These are phyloP conservation scores for Platycheirus rosarum DNA, from an alignment of 2,888 invertebrate species.

Conservation along the genomic window DNA sequence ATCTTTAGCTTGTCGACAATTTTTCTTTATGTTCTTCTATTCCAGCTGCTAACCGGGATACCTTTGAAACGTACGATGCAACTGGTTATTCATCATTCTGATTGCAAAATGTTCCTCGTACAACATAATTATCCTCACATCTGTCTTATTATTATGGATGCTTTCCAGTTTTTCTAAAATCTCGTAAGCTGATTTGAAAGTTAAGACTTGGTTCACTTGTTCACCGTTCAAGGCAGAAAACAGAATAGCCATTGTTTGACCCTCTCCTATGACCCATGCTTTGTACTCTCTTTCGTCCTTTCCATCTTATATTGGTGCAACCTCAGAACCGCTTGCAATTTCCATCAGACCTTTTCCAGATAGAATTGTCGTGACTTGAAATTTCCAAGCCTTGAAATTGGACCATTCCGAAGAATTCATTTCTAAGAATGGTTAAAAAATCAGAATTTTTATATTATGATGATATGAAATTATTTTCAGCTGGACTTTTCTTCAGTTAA, in stretches of 20 bases:
- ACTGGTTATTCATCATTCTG: constrained; percentile 25
- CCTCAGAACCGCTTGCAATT: too few relatives aligned
- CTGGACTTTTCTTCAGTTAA: too few relatives aligned
- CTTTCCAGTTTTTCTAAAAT: constrained; percentile 34
- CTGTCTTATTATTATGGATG: constrained; percentile 18
- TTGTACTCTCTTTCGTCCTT: too few relatives aligned
- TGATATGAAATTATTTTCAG: too few relatives aligned
- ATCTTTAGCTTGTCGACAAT: constrained; percentile 15
- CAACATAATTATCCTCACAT: too few relatives aligned
- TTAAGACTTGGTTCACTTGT: constrained; percentile 28
- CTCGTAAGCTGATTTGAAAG: constrained; percentile 39
- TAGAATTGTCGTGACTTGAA: constrained; percentile 34
- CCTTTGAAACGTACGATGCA: neutral
- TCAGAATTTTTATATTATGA: too few relatives aligned
- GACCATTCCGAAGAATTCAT: too few relatives aligned
- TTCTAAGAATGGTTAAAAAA: too few relatives aligned
- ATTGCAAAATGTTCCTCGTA: constrained; percentile 37
- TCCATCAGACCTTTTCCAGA: constrained; percentile 26
- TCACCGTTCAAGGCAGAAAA: constrained; percentile 33
- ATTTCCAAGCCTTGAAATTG: too few relatives aligned
- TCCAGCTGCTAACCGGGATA: constrained; percentile 6
- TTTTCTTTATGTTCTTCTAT: constrained; percentile 13
- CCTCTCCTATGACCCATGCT: constrained; percentile 17
- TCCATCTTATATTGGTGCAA: too few relatives aligned
- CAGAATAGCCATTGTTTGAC: constrained; percentile 40